These are phyloP conservation scores for Euzophera pinguis DNA, from an alignment of 2,888 invertebrate genomes.

Conservation along the genomic window DNA sequence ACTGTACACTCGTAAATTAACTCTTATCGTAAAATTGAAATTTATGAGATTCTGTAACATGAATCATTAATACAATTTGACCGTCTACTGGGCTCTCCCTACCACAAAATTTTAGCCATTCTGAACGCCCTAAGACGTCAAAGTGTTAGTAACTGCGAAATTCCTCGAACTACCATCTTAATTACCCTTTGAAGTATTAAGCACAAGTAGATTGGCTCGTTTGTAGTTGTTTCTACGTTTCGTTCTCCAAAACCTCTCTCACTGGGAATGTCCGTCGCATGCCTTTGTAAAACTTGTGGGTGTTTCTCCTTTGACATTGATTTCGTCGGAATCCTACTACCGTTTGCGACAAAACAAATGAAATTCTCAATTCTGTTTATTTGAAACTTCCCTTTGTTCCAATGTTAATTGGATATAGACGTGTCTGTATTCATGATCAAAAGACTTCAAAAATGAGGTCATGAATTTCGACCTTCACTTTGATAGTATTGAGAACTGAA, in stretches of 20 bases:
- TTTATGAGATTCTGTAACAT: no score
- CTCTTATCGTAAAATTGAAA: no score
- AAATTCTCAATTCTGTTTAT: background rate
- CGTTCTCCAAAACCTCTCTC: background rate
- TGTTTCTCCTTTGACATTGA: background rate
- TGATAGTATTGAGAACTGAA: no score
- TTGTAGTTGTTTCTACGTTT: background rate
- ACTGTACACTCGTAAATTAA: no score
- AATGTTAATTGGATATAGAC: background rate
- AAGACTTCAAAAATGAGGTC: no score
- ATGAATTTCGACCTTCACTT: no score
- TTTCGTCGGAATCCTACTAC: background rate
- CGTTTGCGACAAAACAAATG: background rate
- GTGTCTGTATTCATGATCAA: no score
- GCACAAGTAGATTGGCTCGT: background rate
- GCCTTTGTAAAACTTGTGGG: background rate
- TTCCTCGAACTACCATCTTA: background rate
- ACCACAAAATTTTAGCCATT: no score
- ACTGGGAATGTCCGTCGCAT: background rate
- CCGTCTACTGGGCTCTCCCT: no score
- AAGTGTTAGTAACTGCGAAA: background rate
- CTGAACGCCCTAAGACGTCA: background rate
- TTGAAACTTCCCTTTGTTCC: background rate
- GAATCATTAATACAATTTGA: no score
- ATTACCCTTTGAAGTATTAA: constrained; percentile 8